A percentile compares a stretch with the other conserved stretches of the same genome.
Conservation (phyloP, 2,888 invertebrate species). For the Calameuta filiformis region DNA sequence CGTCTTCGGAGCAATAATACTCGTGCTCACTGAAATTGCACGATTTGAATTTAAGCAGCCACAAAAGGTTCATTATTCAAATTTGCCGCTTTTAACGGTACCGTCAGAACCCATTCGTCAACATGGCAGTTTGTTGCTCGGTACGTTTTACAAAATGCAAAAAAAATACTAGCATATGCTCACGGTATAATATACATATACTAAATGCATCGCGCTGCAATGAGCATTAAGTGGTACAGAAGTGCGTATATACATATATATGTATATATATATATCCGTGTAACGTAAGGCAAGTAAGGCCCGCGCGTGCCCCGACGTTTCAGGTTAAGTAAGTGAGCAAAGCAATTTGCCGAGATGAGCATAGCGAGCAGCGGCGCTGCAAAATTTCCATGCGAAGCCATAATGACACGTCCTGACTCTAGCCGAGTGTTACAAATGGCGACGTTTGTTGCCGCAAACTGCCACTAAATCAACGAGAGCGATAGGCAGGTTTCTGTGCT, state of each 20-base stretch:
- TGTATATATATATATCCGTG: not conserved
- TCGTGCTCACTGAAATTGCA: not conserved
- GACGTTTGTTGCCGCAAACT: slow-evolving; percentile 46
- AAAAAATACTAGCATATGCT: not conserved
- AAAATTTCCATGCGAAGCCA: slow-evolving; percentile 33
- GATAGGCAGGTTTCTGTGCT: slow-evolving; percentile 30
- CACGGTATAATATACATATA: not conserved
- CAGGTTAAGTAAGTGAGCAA: slow-evolving; percentile 18
- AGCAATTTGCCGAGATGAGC: slow-evolving; percentile 31
- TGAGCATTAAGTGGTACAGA: not conserved
- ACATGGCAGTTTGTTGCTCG: not conserved
- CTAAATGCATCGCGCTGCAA: not conserved
- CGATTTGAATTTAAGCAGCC: not conserved
- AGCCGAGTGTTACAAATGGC: slow-evolving; percentile 44
- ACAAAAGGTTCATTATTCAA: not conserved
- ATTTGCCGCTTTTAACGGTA: not conserved
- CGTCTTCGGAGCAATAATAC: not conserved
- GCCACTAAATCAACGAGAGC: slow-evolving; percentile 57
- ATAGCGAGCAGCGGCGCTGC: slow-evolving; percentile 11
- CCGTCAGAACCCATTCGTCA: not conserved
- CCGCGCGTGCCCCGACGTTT: slow-evolving; percentile 12
- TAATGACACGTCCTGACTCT: slow-evolving; percentile 33
- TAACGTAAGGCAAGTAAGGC: not conserved
- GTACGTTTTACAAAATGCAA: not conserved
- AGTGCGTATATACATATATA: not conserved